These are phyloP conservation scores for Platerodrilus igneus DNA, from an alignment of 2,888 invertebrate genomes.

Conservation along the genomic window DNA sequence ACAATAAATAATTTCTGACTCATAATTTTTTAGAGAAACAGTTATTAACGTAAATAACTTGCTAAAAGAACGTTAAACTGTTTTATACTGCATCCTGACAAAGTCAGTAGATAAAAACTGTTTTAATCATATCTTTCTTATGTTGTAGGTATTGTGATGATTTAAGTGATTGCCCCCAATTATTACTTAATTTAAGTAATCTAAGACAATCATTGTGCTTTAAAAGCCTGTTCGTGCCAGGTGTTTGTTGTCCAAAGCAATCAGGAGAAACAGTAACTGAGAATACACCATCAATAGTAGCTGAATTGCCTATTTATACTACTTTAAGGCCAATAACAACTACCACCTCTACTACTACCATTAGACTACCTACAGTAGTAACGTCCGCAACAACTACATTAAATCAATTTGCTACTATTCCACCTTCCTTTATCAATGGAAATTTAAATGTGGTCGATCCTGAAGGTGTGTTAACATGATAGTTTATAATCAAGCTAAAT, in stretches of 20 bases:
- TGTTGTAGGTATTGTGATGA: conserved; percentile 68
- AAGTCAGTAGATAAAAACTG: too few relatives aligned
- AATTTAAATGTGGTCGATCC: conserved; percentile 51
- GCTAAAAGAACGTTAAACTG: too few relatives aligned
- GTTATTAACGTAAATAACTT: too few relatives aligned
- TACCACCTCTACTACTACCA: conserved; percentile 17
- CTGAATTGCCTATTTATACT: conserved; percentile 22
- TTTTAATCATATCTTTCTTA: too few relatives aligned
- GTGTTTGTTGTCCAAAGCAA: conserved; percentile 77
- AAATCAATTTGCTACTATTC: conserved; percentile 6
- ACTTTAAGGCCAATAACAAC: conserved; percentile 23
- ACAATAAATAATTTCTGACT: too few relatives aligned
- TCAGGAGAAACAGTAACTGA: conserved; percentile 6
- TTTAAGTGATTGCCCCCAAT: conserved; percentile 80
- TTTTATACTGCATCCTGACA: too few relatives aligned
- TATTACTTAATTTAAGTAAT: conserved; percentile 74
- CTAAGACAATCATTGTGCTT: conserved; percentile 85
- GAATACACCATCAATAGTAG: neutral
- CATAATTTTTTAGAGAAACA: too few relatives aligned
- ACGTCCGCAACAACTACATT: conserved; percentile 1
- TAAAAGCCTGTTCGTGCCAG: conserved; percentile 85
- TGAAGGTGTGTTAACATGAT: conserved; percentile 46
- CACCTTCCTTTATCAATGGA: conserved; percentile 11
- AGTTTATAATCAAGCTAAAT: neutral
- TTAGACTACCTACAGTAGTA: too few relatives aligned